A percentile compares a stretch with the other conserved stretches of the same genome.
These are phyloP conservation scores for Lanistes nyassanus DNA, from an alignment of 1,140 invertebrate species.

Conservation along the genomic window DNA sequence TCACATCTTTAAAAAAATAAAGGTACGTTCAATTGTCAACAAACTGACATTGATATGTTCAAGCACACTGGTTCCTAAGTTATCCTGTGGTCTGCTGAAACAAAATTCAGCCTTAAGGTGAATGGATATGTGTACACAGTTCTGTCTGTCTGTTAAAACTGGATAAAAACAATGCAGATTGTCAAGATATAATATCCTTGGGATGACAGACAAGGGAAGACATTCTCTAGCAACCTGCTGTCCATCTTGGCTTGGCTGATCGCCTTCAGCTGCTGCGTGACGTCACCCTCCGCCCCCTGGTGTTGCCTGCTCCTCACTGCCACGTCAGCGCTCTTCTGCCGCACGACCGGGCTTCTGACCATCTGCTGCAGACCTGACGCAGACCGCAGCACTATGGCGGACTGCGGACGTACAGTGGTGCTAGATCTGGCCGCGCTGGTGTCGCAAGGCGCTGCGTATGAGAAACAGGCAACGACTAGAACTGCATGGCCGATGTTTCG, in stretches of 20 bases:
- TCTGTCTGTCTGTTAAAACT: too few relatives aligned
- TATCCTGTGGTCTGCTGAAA: too few relatives aligned
- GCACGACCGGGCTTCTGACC: constrained; percentile 9
- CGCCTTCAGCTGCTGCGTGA: constrained; percentile 47
- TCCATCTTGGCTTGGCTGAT: constrained; percentile 45
- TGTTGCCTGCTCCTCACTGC: constrained; percentile 22
- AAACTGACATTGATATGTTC: too few relatives aligned
- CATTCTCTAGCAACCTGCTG: constrained; percentile 6
- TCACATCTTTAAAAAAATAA: constrained; percentile 26
- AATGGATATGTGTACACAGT: too few relatives aligned
- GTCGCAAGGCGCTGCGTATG: neutral
- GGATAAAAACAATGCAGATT: too few relatives aligned
- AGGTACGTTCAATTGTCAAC: constrained; percentile 17
- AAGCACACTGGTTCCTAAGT: too few relatives aligned
- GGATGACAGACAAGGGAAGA: too few relatives aligned
- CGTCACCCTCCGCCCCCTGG: constrained; percentile 26
- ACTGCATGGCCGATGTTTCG: too few relatives aligned
- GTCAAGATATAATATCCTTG: too few relatives aligned
- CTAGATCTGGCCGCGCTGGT: neutral
- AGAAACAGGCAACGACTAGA: too few relatives aligned
- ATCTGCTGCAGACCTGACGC: constrained; percentile 36
- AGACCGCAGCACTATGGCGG: constrained; percentile 24
- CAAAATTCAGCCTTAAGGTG: too few relatives aligned
- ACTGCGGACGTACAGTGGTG: constrained; percentile 25
- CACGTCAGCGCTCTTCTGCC: constrained; percentile 19